Evolutionary conservation across 2,797 vertebrate genomes (phyloP).

Genomic region (Hoplostethus atlanticus): DNA sequence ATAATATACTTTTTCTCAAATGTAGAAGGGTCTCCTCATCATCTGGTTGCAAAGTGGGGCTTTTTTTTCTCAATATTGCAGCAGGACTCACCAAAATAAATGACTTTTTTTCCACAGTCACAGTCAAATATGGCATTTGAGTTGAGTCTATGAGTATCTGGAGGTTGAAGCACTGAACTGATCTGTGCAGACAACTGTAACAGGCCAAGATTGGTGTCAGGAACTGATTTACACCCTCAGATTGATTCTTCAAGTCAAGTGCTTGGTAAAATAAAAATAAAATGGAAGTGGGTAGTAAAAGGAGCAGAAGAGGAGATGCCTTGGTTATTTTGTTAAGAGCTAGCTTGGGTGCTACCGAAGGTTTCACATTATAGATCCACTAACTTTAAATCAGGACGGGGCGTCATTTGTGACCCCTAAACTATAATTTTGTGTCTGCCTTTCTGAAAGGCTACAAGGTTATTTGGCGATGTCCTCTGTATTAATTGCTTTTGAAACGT

Average conservation of each 20-base stretch:
- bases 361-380: constrained; percentile 4
- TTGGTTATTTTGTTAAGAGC: constrained; percentile 9
- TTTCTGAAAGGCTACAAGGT: too few relatives aligned
- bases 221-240: constrained; percentile 26
- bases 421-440: too few relatives aligned
- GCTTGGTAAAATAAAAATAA: constrained; percentile 19
- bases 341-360: constrained; percentile 3
- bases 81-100: too few relatives aligned
- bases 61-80: too few relatives aligned
- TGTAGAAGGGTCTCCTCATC: too few relatives aligned
- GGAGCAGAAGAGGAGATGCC: neutral
- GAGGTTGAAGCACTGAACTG: constrained; percentile 39
- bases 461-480: too few relatives aligned
- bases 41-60: too few relatives aligned
- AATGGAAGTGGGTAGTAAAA: constrained; percentile 13
- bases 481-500: too few relatives aligned
- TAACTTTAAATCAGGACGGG: neutral
- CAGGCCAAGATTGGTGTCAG: constrained; percentile 8
- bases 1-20: neutral
- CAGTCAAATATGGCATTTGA: constrained; percentile 35
- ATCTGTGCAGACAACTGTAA: constrained; percentile 54
- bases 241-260: constrained; percentile 29
- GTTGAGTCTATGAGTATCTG: constrained; percentile 4
- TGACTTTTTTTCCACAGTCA: neutral
- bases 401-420: neutral